A percentile compares a stretch with the other conserved stretches of the same genome.
Conservation (phyloP, 92 coral and sea anemone genomes). For the Bergia sp. region DNA sequence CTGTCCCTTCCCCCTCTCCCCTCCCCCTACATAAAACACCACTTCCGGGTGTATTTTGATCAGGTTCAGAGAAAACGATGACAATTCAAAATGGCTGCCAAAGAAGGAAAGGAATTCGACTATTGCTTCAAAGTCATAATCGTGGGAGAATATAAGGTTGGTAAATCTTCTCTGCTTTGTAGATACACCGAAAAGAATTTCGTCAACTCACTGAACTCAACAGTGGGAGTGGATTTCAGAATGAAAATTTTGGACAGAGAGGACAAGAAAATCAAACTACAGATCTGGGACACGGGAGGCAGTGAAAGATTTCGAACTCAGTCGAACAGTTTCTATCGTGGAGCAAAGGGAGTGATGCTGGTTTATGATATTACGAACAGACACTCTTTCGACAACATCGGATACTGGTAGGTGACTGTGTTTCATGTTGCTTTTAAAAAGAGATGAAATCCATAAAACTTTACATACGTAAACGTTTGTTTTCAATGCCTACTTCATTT, state of each 20-base stretch:
- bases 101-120: constrained; percentile 48
- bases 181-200: constrained; percentile 69
- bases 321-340: constrained; percentile 72
- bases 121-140: constrained; percentile 82
- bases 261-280: constrained; percentile 71
- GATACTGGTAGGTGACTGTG: constrained; percentile 69
- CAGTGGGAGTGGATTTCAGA: constrained; percentile 76
- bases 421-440: neutral
- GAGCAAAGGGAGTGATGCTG: constrained; percentile 75
- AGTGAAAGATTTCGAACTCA: constrained; percentile 82
- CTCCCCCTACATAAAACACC: neutral
- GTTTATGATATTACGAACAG: constrained; percentile 83
- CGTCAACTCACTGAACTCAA: constrained; percentile 19
- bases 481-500: no score
- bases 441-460: neutral
- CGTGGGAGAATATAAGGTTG: constrained; percentile 83
- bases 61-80: neutral
- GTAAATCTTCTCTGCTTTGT: constrained; percentile 80
- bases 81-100: constrained; percentile 42
- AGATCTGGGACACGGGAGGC: constrained; percentile 91
- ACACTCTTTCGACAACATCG: constrained; percentile 72
- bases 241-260: constrained; percentile 62
- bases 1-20: neutral
- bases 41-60: neutral
- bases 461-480: neutral